phyloP scores from a whole-genome alignment of 2,888 invertebrate species.

The Clunio marinus region DNA sequence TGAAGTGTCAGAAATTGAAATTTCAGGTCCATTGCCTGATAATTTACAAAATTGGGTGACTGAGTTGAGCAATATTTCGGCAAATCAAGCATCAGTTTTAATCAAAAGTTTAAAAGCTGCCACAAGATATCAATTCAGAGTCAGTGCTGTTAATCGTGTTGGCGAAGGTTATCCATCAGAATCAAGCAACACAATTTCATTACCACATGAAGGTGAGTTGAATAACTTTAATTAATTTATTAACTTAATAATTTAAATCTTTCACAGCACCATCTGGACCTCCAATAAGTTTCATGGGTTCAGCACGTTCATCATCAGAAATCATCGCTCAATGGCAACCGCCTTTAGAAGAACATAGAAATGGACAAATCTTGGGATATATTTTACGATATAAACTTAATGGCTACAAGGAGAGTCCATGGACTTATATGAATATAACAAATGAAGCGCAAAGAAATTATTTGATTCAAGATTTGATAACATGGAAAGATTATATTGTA shows the following conservation, averaged over 20 bases:
- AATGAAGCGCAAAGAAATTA: slow-evolving; percentile 89
- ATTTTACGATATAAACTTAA: slow-evolving; percentile 84
- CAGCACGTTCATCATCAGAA: slow-evolving; percentile 88
- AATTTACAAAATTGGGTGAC: slow-evolving; percentile 84
- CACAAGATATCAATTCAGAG: slow-evolving; percentile 91
- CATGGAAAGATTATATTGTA: slow-evolving; percentile 96
- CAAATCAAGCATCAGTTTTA: slow-evolving; percentile 71
- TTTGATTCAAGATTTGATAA: slow-evolving; percentile 86
- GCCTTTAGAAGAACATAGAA: slow-evolving; percentile 88
- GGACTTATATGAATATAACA: slow-evolving; percentile 87
- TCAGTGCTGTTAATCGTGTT: slow-evolving; percentile 93
- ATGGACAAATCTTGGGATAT: slow-evolving; percentile 92
- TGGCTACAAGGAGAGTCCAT: slow-evolving; percentile 88
- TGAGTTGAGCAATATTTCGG: slow-evolving; percentile 78
- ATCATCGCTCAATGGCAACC: slow-evolving; percentile 97
- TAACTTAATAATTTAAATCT: slow-evolving; percentile 47
- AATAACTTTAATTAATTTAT: neutral
- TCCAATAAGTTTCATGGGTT: slow-evolving; percentile 90
- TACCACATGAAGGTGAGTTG: slow-evolving; percentile 75
- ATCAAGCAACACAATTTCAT: slow-evolving; percentile 80
- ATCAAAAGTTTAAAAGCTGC: slow-evolving; percentile 88
- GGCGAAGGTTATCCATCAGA: slow-evolving; percentile 91
- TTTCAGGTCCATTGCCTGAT: slow-evolving; percentile 78
- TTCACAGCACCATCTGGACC: slow-evolving; percentile 90
- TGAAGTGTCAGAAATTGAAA: slow-evolving; percentile 77